phyloP scores from a whole-genome alignment of 2,888 invertebrate genomes.

The Silvanus unidentatus region DNA sequence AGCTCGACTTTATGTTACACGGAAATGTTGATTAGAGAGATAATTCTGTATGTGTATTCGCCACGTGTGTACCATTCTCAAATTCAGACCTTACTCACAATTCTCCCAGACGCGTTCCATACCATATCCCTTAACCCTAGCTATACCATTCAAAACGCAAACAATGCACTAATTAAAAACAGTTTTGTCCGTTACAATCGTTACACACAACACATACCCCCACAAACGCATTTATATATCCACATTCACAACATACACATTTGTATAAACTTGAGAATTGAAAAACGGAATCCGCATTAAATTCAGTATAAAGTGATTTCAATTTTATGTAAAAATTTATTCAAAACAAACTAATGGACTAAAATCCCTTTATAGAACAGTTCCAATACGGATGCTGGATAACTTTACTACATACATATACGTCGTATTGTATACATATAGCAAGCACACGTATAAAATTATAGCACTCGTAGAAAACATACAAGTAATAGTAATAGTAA shows the following conservation, averaged over 20 bases:
- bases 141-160: slow-evolving; percentile 2
- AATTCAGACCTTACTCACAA: slow-evolving; percentile 15
- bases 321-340: too few species aligned
- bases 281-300: too few species aligned
- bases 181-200: slow-evolving; percentile 4
- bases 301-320: too few species aligned
- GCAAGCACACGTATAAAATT: too few species aligned
- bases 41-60: slow-evolving; percentile 20
- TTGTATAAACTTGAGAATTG: too few species aligned
- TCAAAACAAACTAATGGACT: too few species aligned
- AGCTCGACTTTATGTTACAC: slow-evolving; percentile 18
- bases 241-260: too few species aligned
- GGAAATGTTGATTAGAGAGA: slow-evolving; percentile 23
- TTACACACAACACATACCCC: background rate
- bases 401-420: too few species aligned
- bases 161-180: slow-evolving; percentile 6
- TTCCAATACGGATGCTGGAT: too few species aligned
- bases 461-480: too few species aligned
- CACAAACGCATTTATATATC: background rate
- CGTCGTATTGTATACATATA: too few species aligned
- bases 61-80: slow-evolving; percentile 16
- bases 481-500: background rate
- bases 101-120: slow-evolving; percentile 10
- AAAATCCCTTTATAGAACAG: too few species aligned
- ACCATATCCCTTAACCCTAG: background rate